phyloP scores from a whole-genome alignment of 2,797 vertebrate genomes.

The Catostomus latipinnis region DNA sequence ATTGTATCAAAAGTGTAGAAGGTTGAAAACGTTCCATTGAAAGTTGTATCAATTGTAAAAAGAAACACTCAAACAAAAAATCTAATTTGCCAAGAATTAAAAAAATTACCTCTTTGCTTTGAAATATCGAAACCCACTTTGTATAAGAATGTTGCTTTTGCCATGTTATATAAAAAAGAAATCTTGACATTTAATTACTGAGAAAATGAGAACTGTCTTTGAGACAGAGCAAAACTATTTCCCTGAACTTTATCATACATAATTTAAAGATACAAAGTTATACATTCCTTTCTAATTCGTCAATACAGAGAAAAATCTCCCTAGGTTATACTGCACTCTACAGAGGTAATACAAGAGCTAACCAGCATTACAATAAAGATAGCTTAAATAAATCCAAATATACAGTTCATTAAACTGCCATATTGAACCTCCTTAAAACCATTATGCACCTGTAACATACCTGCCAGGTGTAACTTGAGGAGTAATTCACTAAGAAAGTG shows the following conservation, averaged over 20 bases:
- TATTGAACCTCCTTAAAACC: constrained; percentile 36
- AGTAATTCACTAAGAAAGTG: constrained; percentile 12
- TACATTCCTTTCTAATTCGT: constrained; percentile 55
- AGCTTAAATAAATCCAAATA: constrained; percentile 51
- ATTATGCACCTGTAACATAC: constrained; percentile 8
- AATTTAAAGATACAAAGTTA: constrained; percentile 54
- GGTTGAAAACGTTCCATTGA: constrained; percentile 28
- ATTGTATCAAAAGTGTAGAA: constrained; percentile 41
- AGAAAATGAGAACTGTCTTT: constrained; percentile 46
- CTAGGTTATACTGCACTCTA: constrained; percentile 57
- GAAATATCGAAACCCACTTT: constrained; percentile 45
- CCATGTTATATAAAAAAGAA: neutral
- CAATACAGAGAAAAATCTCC: constrained; percentile 51
- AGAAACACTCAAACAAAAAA: neutral
- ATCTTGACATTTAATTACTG: constrained; percentile 9
- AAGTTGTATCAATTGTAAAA: constrained; percentile 45
- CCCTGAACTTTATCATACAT: constrained; percentile 73
- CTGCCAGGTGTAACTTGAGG: constrained; percentile 23
- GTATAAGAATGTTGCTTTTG: constrained; percentile 1
- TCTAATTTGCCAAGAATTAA: constrained; percentile 16
- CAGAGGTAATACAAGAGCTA: constrained; percentile 69
- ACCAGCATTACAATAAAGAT: constrained; percentile 61
- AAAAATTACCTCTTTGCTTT: constrained; percentile 29
- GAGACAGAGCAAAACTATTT: constrained; percentile 67
- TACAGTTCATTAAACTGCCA: constrained; percentile 44